Evolutionary conservation across 2,797 vertebrate species (phyloP).

Genomic region (Catostomus latipinnis): DNA sequence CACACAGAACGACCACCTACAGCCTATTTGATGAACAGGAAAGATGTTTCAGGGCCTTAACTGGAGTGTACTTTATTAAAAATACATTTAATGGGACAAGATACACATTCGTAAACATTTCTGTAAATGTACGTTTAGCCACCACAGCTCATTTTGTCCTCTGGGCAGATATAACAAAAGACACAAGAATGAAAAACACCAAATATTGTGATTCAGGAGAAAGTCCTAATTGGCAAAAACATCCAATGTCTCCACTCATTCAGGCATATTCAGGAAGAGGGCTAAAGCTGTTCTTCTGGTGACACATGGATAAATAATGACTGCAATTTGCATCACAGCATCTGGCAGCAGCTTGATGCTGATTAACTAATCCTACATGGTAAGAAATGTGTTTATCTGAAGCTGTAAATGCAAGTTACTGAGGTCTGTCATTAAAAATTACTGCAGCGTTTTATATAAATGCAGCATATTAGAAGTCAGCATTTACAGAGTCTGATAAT

Average conservation of each 20-base stretch:
- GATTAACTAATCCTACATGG: constrained; percentile 5
- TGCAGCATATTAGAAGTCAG: not conserved
- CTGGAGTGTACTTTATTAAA: no score
- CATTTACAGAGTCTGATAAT: not conserved
- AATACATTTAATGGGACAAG: no score
- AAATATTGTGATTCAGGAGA: not conserved
- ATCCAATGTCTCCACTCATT: not conserved
- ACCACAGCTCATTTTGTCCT: no score
- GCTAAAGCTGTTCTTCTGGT: not conserved
- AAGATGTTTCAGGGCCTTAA: not conserved
- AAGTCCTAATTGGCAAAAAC: not conserved
- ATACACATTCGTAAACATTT: no score
- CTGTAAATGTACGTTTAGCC: no score
- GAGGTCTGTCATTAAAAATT: not conserved
- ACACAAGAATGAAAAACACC: not conserved
- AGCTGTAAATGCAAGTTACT: constrained; percentile 2
- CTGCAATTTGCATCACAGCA: constrained; percentile 11
- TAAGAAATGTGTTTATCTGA: not conserved
- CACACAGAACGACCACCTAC: no score
- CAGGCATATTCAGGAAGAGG: not conserved
- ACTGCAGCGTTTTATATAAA: constrained; percentile 21
- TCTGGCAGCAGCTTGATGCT: constrained; percentile 22
- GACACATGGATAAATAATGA: not conserved
- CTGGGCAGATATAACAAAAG: no score
- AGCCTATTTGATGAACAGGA: not conserved